phyloP scores from a whole-genome alignment of 2,797 vertebrate species.

The Pangasius sanitwongsei region DNA sequence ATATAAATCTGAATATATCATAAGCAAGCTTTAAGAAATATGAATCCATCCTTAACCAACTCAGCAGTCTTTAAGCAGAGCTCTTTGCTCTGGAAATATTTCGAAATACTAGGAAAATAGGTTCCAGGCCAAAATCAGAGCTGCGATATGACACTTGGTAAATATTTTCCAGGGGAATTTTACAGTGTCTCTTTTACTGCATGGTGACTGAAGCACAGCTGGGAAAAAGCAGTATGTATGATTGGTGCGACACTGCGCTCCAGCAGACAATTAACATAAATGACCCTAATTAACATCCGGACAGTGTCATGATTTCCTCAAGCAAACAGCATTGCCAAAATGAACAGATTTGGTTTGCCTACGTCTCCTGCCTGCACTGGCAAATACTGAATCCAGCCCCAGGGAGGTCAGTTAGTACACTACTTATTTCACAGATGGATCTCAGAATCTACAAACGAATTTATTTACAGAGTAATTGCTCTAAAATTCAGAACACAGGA shows the following conservation, averaged over 20 bases:
- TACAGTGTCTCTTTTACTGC: slow-evolving; percentile 53
- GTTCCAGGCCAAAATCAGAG: slow-evolving; percentile 39
- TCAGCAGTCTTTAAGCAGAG: slow-evolving; percentile 20
- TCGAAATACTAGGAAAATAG: slow-evolving; percentile 46
- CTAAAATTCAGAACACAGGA: background rate
- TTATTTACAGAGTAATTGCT: slow-evolving; percentile 22
- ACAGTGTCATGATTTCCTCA: slow-evolving; percentile 45
- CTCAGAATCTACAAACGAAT: background rate
- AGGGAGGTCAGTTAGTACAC: slow-evolving; percentile 13
- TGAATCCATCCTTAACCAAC: slow-evolving; percentile 28
- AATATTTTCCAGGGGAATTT: slow-evolving; percentile 50
- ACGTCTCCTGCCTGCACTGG: slow-evolving; percentile 23
- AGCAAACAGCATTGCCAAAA: slow-evolving; percentile 47
- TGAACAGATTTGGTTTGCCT: slow-evolving; percentile 42
- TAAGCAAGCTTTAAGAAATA: slow-evolving; percentile 2
- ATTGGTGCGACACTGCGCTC: slow-evolving; percentile 59
- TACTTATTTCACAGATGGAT: slow-evolving; percentile 4
- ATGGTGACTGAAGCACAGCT: slow-evolving; percentile 53
- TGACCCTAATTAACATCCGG: slow-evolving; percentile 63
- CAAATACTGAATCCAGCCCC: slow-evolving; percentile 57
- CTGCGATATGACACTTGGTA: slow-evolving; percentile 50
- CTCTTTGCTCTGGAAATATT: slow-evolving; percentile 47
- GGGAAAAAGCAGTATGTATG: slow-evolving; percentile 48
- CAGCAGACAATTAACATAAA: slow-evolving; percentile 61
- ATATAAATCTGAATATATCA: slow-evolving; percentile 15